Evolutionary conservation across 1,140 invertebrate species (phyloP).

Genomic region (Subanguina moxae): DNA sequence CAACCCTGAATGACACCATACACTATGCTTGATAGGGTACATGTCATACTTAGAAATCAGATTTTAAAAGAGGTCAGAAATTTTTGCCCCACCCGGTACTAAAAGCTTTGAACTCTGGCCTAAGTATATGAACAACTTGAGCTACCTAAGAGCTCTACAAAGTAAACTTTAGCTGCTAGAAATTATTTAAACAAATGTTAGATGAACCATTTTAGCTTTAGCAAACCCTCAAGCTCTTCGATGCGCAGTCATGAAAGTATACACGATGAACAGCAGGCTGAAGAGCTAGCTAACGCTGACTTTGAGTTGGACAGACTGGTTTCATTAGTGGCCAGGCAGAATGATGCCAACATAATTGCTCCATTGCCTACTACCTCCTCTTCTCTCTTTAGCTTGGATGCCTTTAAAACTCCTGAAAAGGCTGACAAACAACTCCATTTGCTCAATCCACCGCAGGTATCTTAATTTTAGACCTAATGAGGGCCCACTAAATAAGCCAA

Average conservation of each 20-base stretch:
- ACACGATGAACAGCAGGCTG: constrained; percentile 14
- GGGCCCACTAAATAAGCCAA: background rate
- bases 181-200: no score
- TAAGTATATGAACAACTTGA: no score
- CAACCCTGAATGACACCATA: no score
- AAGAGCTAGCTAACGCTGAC: constrained; percentile 34
- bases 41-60: no score
- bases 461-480: constrained; percentile 12
- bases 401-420: background rate
- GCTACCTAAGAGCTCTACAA: no score
- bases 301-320: constrained; percentile 34
- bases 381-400: constrained; percentile 4
- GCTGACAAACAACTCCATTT: background rate
- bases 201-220: background rate
- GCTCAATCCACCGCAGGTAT: background rate
- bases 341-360: constrained; percentile 5
- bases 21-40: no score
- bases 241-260: background rate
- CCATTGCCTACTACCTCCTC: background rate
- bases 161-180: no score
- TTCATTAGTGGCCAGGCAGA: constrained; percentile 28
- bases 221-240: background rate
- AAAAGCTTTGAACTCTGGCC: no score
- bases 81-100: no score
- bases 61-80: no score